phyloP scores from a whole-genome alignment of 2,888 invertebrate species.

The Eurytoma californica region DNA sequence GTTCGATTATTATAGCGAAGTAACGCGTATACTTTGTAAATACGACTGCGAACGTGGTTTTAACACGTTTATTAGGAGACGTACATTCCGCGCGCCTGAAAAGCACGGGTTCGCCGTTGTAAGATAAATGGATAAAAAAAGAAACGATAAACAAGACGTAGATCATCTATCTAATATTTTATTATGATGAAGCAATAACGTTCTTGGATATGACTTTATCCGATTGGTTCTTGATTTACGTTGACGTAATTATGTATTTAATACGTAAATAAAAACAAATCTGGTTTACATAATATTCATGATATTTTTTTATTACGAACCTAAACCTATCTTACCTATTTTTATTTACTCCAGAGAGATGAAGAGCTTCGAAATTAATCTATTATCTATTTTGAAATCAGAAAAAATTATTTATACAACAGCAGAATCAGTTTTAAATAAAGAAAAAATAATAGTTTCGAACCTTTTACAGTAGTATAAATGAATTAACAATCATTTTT shows the following conservation, averaged over 20 bases:
- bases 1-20: slow-evolving; percentile 18
- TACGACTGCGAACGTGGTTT: slow-evolving; percentile 45
- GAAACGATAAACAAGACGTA: slow-evolving; percentile 28
- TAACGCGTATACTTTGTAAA: slow-evolving; percentile 50
- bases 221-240: slow-evolving; percentile 47
- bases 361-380: no score
- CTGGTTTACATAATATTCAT: slow-evolving; percentile 46
- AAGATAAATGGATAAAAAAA: slow-evolving; percentile 26
- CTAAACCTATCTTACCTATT: no score
- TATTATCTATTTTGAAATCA: no score
- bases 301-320: not conserved
- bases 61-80: slow-evolving; percentile 30
- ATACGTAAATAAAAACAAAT: slow-evolving; percentile 56
- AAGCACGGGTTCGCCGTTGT: slow-evolving; percentile 30
- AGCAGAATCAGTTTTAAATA: no score
- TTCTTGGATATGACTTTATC: slow-evolving; percentile 18
- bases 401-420: no score
- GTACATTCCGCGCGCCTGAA: slow-evolving; percentile 45
- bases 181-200: slow-evolving; percentile 45
- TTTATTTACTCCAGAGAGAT: no score
- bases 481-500: no score
- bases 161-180: slow-evolving; percentile 48
- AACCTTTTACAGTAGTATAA: no score
- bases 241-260: slow-evolving; percentile 53
- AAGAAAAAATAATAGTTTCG: no score